Evolutionary conservation across 2,113 vertebrate species (phyloP), one percentile per base, ranked within the genome.

Genomic region (Myxocyprinus asiaticus): DNA sequence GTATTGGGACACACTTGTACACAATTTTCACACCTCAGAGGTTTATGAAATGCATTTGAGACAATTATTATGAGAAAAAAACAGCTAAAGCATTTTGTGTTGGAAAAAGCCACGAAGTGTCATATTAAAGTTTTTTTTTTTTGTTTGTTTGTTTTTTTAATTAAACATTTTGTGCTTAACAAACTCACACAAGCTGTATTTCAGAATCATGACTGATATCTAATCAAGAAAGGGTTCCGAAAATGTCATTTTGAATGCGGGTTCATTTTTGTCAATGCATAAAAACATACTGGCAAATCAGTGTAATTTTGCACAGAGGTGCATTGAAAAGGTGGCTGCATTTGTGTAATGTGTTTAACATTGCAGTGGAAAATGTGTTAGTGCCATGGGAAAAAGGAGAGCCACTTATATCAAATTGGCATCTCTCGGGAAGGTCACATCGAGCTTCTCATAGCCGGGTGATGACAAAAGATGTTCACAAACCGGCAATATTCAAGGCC

Each of bases 21-120:
- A 59, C 76, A 78, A 22, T 81, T 61, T 79, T 78, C 17, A 45
- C 50, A 67, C 70, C 77, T 72, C 70, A 76, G 81, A 76, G 77
- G 72, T 42, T 79, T 79, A 44, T 51, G 51, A 33, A 33, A 33
- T 33, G 22, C 22, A 33, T 33, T 48, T 45, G 59, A 64, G 17
- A 67, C 50, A 12, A 65, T 70, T 42, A 53, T 69, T n/a, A 14
- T 12, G 15, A n/a, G 42, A 76, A 47, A 15, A 61, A 73, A 74
- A 58, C 44, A 72, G 48, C 48, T 17, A 9, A 22, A 50, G 56
- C 33, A 61, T 44, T 65, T 6, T 9, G 15, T 51, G 22, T 45
- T 55, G 15, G 58, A 42, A 62, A 55, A 63, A 8, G 11, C 22
- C 69, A 43, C 3, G 4, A 77, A 66, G 12, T 45, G n/a, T 2